Percentiles rank a stretch among this genome's conserved stretches.
phyloP scores from a whole-genome alignment of 2,888 invertebrate species.

The Nipponacmea schrenckii region DNA sequence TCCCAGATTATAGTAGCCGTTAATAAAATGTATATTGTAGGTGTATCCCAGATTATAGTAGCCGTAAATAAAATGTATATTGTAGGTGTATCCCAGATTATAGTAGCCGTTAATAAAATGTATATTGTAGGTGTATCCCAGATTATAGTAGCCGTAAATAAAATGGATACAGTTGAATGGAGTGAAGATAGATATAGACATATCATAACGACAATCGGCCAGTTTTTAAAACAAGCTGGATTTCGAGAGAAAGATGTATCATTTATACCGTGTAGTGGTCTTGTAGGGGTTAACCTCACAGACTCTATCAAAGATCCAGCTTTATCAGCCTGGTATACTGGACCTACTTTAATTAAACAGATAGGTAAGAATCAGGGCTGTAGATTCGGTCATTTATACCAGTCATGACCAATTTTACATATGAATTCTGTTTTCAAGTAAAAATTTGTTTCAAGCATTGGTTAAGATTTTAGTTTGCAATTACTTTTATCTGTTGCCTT shows the following conservation, averaged over 20 bases:
- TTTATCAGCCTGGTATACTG: constrained; percentile 83
- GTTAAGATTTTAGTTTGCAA: too few relatives aligned
- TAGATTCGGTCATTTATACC: too few relatives aligned
- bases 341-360: constrained; percentile 84
- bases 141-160: constrained; percentile 94
- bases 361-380: constrained; percentile 80
- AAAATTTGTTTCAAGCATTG: too few relatives aligned
- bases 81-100: constrained; percentile 89
- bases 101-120: constrained; percentile 96
- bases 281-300: constrained; percentile 93
- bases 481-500: too few relatives aligned
- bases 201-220: constrained; percentile 83
- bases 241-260: constrained; percentile 87
- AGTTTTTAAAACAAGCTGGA: constrained; percentile 85
- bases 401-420: too few relatives aligned
- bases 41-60: too few relatives aligned
- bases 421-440: too few relatives aligned
- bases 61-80: too few relatives aligned
- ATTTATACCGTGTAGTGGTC: constrained; percentile 94
- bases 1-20: too few relatives aligned
- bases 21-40: too few relatives aligned
- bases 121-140: constrained; percentile 94
- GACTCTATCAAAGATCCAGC: constrained; percentile 73
- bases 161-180: constrained; percentile 96
- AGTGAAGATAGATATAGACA: constrained; percentile 89